phyloP scores from a whole-genome alignment of 2,888 invertebrate genomes.

The Ennomos erosarius region DNA sequence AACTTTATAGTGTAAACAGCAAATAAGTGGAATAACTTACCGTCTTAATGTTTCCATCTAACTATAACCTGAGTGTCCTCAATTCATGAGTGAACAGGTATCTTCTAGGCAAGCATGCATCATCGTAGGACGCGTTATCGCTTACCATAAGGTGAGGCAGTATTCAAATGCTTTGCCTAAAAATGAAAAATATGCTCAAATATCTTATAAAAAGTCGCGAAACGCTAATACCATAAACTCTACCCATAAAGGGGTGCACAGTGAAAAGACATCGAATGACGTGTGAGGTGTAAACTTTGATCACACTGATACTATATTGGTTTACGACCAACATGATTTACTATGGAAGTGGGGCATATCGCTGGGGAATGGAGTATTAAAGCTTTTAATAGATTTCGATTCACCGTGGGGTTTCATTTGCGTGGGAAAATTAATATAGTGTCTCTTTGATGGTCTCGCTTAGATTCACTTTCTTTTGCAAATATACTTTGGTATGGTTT shows the following conservation, averaged over 20 bases:
- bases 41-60: too few relatives aligned
- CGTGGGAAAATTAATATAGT: conserved; percentile 12
- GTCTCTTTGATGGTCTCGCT: background rate
- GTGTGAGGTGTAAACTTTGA: conserved; percentile 73
- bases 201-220: background rate
- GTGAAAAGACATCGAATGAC: conserved; percentile 73
- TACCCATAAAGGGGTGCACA: conserved; percentile 64
- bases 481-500: too few relatives aligned
- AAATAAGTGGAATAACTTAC: too few relatives aligned
- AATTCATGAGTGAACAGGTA: too few relatives aligned
- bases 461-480: too few relatives aligned
- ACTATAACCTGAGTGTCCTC: too few relatives aligned
- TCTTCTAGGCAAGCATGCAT: too few relatives aligned
- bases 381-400: conserved; percentile 37
- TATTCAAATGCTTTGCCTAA: too few relatives aligned
- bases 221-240: conserved; percentile 39
- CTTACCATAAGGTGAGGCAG: too few relatives aligned
- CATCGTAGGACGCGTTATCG: too few relatives aligned
- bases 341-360: conserved; percentile 14
- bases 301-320: conserved; percentile 62
- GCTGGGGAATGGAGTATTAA: conserved; percentile 32
- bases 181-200: too few relatives aligned
- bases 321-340: conserved; percentile 66
- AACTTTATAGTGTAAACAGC: too few relatives aligned
- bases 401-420: conserved; percentile 7